Base-by-base conservation (phyloP, 1,140 invertebrate species). In the Aphaenogaster rudis region DNA sequence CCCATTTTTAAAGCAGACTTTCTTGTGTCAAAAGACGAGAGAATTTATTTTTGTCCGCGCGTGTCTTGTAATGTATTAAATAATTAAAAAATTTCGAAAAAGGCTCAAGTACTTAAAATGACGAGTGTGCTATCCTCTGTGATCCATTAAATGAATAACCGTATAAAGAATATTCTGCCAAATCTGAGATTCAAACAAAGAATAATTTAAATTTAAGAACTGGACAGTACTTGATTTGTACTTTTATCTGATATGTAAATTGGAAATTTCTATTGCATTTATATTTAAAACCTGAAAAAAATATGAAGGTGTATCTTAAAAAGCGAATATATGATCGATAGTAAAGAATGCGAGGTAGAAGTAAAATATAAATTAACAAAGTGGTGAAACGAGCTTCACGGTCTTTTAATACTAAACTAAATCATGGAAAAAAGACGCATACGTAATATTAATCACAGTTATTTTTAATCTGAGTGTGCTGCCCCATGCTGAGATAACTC, bases 381-480 rank as follows among this genome's bases (percentile, higher is more conserved):
- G 8, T 17, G 0, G 50, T 50, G 17, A 63, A 28, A 50, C 59
- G 7, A 81, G 6, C 15, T n/a, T 42, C 28, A 36, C 7, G 3
- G n/a, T 54, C 42, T 59, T 54, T 50, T 15, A 36, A 21, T 28
- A 15, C 39, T 81, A 59, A 52, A 71, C 15, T 81, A 72, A 82
- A 72, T 57, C 5, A 48, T 61, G 42, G 28, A 59, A 61, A 72
- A 54, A 74, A 74, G 42, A 71, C 15, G n/a, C 42, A 28, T 67
- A 80, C 45, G 3, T 57, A 71, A 79, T 42, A 67, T 72, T 45
- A 71, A 88, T 89, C 87, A 88, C 74, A 79, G 66, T 88, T 77
- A 17, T 39, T 45, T 15, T 63, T 88, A 36, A 50, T 50, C 28
- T 21, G 59, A 86, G 15, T 57, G 45, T 57, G 52, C 17, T 45